Percentiles rank a stretch among this genome's conserved stretches.
Conservation (phyloP, 2,888 invertebrate genomes). For the Blomia tropicalis region DNA sequence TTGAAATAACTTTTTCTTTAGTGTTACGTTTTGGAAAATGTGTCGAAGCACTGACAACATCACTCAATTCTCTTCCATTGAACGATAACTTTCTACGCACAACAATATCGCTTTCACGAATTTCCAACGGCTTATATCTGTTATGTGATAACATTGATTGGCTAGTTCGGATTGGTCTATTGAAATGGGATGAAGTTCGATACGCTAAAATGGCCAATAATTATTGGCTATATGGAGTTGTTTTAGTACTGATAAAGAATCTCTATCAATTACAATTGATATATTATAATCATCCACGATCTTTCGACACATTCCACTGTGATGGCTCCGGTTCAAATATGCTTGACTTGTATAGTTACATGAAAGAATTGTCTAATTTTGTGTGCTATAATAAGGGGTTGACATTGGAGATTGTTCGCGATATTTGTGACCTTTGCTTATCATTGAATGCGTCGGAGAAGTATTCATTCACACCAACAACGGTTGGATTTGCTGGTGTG, state of each 20-base stretch:
- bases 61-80: slow-evolving; percentile 53
- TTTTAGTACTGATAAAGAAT: slow-evolving; percentile 62
- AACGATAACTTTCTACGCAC: slow-evolving; percentile 52
- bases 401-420: slow-evolving; percentile 64
- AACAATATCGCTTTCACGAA: slow-evolving; percentile 58
- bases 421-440: slow-evolving; percentile 69
- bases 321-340: neutral
- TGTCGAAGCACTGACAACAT: slow-evolving; percentile 58
- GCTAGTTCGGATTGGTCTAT: slow-evolving; percentile 44
- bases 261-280: slow-evolving; percentile 54
- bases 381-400: slow-evolving; percentile 45
- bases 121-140: slow-evolving; percentile 60
- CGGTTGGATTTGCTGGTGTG: slow-evolving; percentile 59
- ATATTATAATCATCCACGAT: slow-evolving; percentile 10
- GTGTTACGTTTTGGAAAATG: slow-evolving; percentile 71
- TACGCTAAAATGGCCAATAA: slow-evolving; percentile 48
- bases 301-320: slow-evolving; percentile 1
- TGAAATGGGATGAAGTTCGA: slow-evolving; percentile 50
- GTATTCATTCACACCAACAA: slow-evolving; percentile 56
- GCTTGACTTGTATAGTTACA: neutral
- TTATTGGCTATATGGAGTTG: slow-evolving; percentile 67
- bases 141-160: slow-evolving; percentile 73
- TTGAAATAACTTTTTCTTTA: slow-evolving; percentile 37
- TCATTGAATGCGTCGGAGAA: slow-evolving; percentile 65
- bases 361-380: neutral